phyloP scores from a whole-genome alignment of 2,113 vertebrate species.

The Bolborhynchus lineola region DNA sequence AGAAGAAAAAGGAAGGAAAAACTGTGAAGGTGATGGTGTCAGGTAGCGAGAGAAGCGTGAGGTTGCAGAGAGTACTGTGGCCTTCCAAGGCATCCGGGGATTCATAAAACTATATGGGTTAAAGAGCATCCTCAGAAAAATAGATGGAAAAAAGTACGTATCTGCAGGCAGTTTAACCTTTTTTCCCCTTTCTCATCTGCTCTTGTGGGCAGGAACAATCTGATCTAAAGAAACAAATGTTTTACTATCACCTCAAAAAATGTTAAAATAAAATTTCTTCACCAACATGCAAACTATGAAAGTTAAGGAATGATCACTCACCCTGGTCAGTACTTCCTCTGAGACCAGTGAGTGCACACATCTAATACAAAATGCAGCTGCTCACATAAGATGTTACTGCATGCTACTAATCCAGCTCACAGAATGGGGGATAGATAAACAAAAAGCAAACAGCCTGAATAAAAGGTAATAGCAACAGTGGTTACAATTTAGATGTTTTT shows the following conservation, averaged over 20 bases:
- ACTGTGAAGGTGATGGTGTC: accelerated
- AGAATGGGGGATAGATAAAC: neutral
- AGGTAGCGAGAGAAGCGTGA: neutral
- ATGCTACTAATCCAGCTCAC: neutral
- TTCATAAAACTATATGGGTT: neutral
- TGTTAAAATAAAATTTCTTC: neutral
- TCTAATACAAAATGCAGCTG: neutral
- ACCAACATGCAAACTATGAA: neutral
- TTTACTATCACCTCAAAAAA: neutral
- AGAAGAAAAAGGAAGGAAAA: neutral
- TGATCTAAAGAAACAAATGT: neutral
- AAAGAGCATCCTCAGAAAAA: neutral
- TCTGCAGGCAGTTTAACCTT: neutral
- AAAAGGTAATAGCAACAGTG: neutral
- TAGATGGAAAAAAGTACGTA: neutral
- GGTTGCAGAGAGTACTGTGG: neutral
- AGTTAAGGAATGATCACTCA: neutral
- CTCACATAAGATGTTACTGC: neutral
- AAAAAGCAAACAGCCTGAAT: neutral
- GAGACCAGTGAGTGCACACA: neutral
- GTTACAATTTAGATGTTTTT: neutral
- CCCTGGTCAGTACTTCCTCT: neutral
- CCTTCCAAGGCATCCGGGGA: neutral
- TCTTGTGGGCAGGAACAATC: neutral
- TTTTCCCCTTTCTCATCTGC: neutral